A percentile compares a stretch with the other conserved stretches of the same genome.
Evolutionary conservation across 2,888 invertebrate species (phyloP).

Genomic region (Drosophila histrio): DNA sequence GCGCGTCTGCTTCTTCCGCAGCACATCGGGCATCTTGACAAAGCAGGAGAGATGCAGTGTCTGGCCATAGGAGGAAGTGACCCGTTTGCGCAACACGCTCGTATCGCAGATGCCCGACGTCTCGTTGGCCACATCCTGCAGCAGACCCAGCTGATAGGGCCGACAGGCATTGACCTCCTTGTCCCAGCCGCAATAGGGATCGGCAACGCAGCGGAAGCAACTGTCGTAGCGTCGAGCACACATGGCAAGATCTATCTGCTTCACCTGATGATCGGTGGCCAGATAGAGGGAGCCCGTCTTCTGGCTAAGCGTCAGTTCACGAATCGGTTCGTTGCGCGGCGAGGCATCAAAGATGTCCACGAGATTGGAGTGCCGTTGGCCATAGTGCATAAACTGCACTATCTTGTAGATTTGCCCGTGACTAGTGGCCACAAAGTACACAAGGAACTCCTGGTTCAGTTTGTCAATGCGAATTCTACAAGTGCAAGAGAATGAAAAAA

Average conservation of each 20-base stretch:
- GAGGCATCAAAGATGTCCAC: slow-evolving; percentile 96
- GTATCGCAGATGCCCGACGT: slow-evolving; percentile 96
- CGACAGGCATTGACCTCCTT: slow-evolving; percentile 93
- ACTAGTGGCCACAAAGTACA: slow-evolving; percentile 95
- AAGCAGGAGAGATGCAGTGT: slow-evolving; percentile 96
- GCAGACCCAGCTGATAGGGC: slow-evolving; percentile 92
- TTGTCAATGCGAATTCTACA: slow-evolving; percentile 84
- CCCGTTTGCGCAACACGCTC: slow-evolving; percentile 93
- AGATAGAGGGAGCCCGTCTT: slow-evolving; percentile 95
- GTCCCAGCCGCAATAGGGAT: slow-evolving; percentile 99
- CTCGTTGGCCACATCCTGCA: slow-evolving; percentile 95
- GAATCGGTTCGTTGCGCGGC: slow-evolving; percentile 92
- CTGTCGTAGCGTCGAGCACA: slow-evolving; percentile 96
- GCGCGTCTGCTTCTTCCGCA: slow-evolving; percentile 91
- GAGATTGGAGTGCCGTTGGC: slow-evolving; percentile 92
- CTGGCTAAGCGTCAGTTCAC: slow-evolving; percentile 94
- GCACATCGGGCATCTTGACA: slow-evolving; percentile 94
- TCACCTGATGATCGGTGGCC: slow-evolving; percentile 93
- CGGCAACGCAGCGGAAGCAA: slow-evolving; percentile 95
- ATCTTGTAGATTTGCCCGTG: slow-evolving; percentile 96
- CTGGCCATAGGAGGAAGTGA: slow-evolving; percentile 96
- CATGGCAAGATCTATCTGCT: slow-evolving; percentile 95
- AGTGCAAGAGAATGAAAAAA: background rate
- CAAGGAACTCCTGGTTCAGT: slow-evolving; percentile 90
- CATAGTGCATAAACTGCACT: slow-evolving; percentile 94